These are phyloP conservation scores for Temnopleurus reevesii DNA, from an alignment of 53 echinoderm and acorn worm species.

Conservation along the genomic window DNA sequence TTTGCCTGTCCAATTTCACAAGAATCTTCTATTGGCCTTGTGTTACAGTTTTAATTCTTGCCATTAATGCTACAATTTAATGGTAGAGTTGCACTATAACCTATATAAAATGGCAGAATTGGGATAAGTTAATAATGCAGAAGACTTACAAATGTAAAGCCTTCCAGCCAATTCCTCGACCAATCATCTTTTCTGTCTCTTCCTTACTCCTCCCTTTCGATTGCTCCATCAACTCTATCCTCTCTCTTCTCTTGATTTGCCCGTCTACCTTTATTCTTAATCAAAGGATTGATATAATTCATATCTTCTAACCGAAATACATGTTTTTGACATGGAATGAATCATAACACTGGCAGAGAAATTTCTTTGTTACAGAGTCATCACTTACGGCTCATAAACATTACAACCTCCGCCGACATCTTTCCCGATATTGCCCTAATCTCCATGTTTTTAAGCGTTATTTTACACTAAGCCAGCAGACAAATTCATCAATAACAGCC, in stretches of 20 bases:
- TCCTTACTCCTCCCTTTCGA: not conserved
- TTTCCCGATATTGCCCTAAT: slow-evolving; percentile 6
- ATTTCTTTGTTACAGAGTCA: not conserved
- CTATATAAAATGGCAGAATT: too few species aligned
- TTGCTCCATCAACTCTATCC: not conserved
- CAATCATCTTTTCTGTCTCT: too few species aligned
- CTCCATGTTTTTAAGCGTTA: slow-evolving; percentile 21
- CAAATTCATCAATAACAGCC: slow-evolving; percentile 14
- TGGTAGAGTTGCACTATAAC: too few species aligned
- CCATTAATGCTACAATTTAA: too few species aligned
- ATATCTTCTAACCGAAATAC: not conserved
- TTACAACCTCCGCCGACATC: not conserved
- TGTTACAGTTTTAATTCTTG: too few species aligned
- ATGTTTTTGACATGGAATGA: not conserved
- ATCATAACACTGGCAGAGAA: not conserved
- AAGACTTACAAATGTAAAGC: too few species aligned
- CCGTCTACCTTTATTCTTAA: not conserved
- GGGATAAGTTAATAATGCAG: too few species aligned
- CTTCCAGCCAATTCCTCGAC: too few species aligned
- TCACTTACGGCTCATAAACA: not conserved
- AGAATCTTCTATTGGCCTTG: too few species aligned
- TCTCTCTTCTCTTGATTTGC: not conserved
- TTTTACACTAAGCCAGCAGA: slow-evolving; percentile 10
- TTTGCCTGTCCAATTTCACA: too few species aligned
- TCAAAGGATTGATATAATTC: not conserved